Evolutionary conservation across 1,140 invertebrate genomes (phyloP).

Genomic region (Drosophila parvula): DNA sequence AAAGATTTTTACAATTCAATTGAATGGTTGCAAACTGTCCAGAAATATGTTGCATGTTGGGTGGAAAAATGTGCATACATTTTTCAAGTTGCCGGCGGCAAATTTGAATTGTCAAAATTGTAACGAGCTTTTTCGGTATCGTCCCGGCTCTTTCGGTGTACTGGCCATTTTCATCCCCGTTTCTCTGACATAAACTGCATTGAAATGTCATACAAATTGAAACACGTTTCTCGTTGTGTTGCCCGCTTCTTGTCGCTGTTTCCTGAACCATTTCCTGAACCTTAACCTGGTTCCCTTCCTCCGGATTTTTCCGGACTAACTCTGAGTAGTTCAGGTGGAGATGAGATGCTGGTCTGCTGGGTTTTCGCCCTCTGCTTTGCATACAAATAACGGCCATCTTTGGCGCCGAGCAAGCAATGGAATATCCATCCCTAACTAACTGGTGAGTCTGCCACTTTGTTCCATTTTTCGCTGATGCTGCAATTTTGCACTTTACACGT

Average conservation of each 20-base stretch:
- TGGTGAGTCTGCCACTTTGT: conserved; percentile 9
- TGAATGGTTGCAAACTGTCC: conserved; percentile 72
- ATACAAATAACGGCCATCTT: conserved; percentile 74
- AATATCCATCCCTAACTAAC: conserved; percentile 1
- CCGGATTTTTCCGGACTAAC: conserved; percentile 39
- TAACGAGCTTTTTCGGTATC: conserved; percentile 59
- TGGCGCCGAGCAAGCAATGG: conserved; percentile 22
- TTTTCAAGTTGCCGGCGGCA: conserved; percentile 43
- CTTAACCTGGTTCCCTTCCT: not conserved
- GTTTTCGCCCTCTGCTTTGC: conserved; percentile 67
- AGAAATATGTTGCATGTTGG: conserved; percentile 51
- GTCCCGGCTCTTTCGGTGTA: not conserved
- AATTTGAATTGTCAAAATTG: conserved; percentile 79
- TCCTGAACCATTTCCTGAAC: conserved; percentile 10
- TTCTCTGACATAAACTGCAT: conserved; percentile 80
- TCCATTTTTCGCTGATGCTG: conserved; percentile 71
- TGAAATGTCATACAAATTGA: conserved; percentile 82
- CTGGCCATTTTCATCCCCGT: conserved; percentile 49
- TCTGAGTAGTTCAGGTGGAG: conserved; percentile 52
- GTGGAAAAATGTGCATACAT: conserved; percentile 22
- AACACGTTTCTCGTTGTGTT: conserved; percentile 67
- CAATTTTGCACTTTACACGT: conserved; percentile 70
- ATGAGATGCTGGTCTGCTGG: conserved; percentile 24
- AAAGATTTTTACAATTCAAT: conserved; percentile 68
- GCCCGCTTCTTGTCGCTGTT: conserved; percentile 7